Evolutionary conservation across 2,797 vertebrate genomes (phyloP).

Genomic region (Mus minutoides): DNA sequence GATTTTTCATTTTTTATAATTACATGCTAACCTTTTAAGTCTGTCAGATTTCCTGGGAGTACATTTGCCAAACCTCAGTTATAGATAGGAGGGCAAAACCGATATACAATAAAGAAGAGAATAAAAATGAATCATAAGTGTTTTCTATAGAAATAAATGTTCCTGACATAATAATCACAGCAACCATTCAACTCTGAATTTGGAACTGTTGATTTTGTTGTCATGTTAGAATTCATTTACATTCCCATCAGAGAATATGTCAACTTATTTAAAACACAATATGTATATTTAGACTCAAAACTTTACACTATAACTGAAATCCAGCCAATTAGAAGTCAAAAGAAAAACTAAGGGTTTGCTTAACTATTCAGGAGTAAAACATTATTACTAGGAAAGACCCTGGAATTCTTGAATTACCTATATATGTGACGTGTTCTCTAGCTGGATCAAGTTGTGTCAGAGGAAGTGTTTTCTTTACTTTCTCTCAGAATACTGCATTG

Average conservation of each 20-base stretch:
- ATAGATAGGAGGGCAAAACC: neutral
- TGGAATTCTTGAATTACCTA: neutral
- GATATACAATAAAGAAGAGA: neutral
- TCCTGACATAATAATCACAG: neutral
- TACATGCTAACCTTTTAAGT: neutral
- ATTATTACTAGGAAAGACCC: neutral
- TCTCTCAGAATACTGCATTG: neutral
- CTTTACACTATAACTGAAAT: neutral
- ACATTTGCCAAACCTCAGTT: neutral
- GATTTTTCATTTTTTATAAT: conserved; percentile 6
- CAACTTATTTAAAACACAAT: neutral
- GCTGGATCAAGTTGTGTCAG: neutral
- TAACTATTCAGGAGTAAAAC: neutral
- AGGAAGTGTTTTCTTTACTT: neutral
- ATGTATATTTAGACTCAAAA: neutral
- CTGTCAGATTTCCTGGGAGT: neutral
- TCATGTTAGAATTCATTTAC: neutral
- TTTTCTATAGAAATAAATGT: neutral
- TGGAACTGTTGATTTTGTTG: neutral
- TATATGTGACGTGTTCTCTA: neutral
- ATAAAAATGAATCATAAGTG: neutral
- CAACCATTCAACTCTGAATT: neutral
- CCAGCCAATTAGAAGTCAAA: neutral
- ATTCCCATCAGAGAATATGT: neutral
- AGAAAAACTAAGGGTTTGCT: neutral